A percentile compares a stretch with the other conserved stretches of the same genome.
These are phyloP conservation scores for Oedothorax gibbosus DNA, from an alignment of 1,140 invertebrate genomes.

Conservation along the genomic window DNA sequence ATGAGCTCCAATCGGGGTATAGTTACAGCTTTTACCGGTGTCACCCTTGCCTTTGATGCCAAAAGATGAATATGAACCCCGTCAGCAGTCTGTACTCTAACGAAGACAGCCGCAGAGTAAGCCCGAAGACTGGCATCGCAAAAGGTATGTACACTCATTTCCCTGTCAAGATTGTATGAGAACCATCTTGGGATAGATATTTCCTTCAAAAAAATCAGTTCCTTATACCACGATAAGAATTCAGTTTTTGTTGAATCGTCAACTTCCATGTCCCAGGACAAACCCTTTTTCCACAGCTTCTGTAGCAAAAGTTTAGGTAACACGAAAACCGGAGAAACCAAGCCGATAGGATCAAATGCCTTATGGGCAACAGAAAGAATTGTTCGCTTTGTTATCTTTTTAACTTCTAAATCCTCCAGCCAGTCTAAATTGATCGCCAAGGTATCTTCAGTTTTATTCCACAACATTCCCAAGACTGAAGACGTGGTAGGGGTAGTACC, in stretches of 20 bases:
- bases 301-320: background rate
- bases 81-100: background rate
- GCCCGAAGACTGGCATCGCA: background rate
- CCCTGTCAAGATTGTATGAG: background rate
- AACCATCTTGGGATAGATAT: background rate
- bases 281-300: background rate
- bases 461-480: background rate
- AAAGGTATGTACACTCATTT: background rate
- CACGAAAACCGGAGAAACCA: background rate
- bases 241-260: background rate
- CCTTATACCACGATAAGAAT: background rate
- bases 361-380: slow-evolving; percentile 12
- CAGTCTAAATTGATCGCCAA: background rate
- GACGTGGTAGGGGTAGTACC: background rate
- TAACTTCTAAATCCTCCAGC: background rate
- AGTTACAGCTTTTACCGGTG: background rate
- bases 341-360: slow-evolving; percentile 1
- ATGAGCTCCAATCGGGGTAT: background rate
- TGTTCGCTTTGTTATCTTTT: background rate
- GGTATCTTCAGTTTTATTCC: background rate
- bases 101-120: background rate
- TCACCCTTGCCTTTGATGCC: background rate
- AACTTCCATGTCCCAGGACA: background rate
- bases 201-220: background rate
- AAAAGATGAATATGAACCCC: background rate